Evolutionary conservation across 2,888 invertebrate genomes (phyloP).

Genomic region (Serrognathus titanus): DNA sequence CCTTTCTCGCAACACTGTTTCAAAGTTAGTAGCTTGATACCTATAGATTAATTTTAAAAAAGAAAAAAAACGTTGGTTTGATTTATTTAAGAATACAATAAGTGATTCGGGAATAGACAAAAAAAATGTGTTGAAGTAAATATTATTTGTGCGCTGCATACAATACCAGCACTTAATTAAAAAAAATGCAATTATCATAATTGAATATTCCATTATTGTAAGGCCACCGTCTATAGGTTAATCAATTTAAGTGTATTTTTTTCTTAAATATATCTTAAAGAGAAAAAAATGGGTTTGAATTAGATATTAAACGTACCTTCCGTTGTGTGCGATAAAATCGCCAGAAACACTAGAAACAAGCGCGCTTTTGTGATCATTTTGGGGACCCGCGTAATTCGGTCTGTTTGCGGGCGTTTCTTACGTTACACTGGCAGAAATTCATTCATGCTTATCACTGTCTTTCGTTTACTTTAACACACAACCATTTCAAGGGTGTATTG

Average conservation of each 20-base stretch:
- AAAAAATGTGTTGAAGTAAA: background rate
- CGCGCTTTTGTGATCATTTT: constrained; percentile 18
- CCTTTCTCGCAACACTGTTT: constrained; percentile 44
- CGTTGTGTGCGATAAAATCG: background rate
- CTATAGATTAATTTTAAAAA: constrained; percentile 27
- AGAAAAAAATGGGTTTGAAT: background rate
- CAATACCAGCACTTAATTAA: background rate
- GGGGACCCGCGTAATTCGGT: constrained; percentile 12
- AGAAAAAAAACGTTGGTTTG: background rate
- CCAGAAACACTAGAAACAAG: constrained; percentile 8
- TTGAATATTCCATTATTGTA: constrained; percentile 32
- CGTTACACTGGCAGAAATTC: constrained; percentile 31
- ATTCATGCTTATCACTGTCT: constrained; percentile 28
- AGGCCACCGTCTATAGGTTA: constrained; percentile 26
- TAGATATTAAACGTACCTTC: constrained; percentile 5
- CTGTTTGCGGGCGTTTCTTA: constrained; percentile 24
- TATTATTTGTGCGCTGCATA: background rate
- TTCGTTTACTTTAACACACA: constrained; percentile 27
- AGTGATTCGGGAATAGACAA: background rate
- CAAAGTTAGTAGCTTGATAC: constrained; percentile 35
- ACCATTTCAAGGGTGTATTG: constrained; percentile 30
- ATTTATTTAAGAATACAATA: background rate
- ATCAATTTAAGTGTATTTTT: constrained; percentile 16
- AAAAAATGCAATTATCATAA: constrained; percentile 22
- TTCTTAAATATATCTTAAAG: constrained; percentile 2